A percentile compares a stretch with the other conserved stretches of the same genome.
These are phyloP conservation scores for Numenius arquata DNA, from an alignment of 2,113 vertebrate genomes.

Conservation along the genomic window DNA sequence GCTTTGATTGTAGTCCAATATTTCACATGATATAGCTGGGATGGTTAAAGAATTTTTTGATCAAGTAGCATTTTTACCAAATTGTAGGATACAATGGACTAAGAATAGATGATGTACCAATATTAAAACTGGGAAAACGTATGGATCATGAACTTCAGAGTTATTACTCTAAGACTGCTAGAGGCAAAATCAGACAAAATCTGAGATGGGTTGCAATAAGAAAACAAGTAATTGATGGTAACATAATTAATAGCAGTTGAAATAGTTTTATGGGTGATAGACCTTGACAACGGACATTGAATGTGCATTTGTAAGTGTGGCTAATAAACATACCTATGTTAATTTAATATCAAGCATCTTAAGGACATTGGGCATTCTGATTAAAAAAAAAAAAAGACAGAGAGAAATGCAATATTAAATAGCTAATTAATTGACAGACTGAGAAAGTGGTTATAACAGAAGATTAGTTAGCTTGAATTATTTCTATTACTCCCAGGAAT, in stretches of 20 bases:
- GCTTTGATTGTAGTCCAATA: background rate
- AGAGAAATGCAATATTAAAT: background rate
- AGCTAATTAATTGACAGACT: background rate
- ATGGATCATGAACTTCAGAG: background rate
- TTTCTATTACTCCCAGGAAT: background rate
- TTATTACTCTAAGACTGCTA: background rate
- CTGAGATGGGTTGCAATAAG: background rate
- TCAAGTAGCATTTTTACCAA: background rate
- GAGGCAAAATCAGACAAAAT: background rate
- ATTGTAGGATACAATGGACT: background rate
- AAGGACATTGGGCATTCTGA: background rate
- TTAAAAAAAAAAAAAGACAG: background rate
- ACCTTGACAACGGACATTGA: background rate
- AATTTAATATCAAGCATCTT: background rate
- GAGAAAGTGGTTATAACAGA: background rate
- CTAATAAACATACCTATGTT: background rate
- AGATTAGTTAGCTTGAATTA: background rate
- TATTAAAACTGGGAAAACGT: background rate
- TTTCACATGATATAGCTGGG: background rate
- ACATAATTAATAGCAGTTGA: background rate
- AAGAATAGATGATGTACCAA: background rate
- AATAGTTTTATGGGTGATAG: background rate
- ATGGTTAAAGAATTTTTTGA: background rate
- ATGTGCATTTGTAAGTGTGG: background rate
- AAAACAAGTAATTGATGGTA: background rate